Conservation (phyloP, 2,888 invertebrate genomes). For the Temnothorax ravouxi region DNA sequence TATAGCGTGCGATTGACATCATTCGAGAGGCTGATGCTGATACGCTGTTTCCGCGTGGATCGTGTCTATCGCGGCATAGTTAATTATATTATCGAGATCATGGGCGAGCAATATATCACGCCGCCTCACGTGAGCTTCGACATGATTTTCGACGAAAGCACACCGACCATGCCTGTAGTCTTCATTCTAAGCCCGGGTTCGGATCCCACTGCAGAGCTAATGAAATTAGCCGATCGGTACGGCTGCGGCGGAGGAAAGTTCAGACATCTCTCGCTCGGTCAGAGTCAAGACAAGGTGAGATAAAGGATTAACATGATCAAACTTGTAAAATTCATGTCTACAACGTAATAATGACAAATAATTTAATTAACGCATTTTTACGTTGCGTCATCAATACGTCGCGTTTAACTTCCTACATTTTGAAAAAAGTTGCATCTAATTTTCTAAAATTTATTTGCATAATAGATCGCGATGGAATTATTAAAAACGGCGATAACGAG, state of each 20-base stretch:
- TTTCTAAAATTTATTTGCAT: background rate
- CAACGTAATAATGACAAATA: background rate
- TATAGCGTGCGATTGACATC: constrained; percentile 90
- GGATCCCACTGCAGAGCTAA: constrained; percentile 95
- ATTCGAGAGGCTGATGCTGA: constrained; percentile 92
- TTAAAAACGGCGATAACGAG: constrained; percentile 90
- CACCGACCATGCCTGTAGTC: constrained; percentile 94
- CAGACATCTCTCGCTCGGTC: constrained; percentile 95
- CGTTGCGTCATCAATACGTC: background rate
- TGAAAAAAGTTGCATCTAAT: background rate
- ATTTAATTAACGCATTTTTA: background rate
- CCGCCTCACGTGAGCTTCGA: constrained; percentile 93
- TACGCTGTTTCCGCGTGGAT: constrained; percentile 96
- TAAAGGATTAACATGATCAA: background rate
- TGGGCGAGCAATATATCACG: constrained; percentile 96
- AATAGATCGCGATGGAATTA: constrained; percentile 90
- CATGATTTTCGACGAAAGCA: constrained; percentile 94
- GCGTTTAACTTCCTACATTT: background rate
- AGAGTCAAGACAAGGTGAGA: constrained; percentile 95
- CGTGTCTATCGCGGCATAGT: constrained; percentile 95
- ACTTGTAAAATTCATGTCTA: background rate
- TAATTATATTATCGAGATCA: constrained; percentile 92
- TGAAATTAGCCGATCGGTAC: constrained; percentile 92
- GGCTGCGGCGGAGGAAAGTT: constrained; percentile 91
- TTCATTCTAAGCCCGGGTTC: constrained; percentile 98